Percentiles rank a stretch among this genome's conserved stretches.
These are phyloP conservation scores for Diaphora mendica DNA, from an alignment of 2,888 invertebrate genomes.

Conservation along the genomic window DNA sequence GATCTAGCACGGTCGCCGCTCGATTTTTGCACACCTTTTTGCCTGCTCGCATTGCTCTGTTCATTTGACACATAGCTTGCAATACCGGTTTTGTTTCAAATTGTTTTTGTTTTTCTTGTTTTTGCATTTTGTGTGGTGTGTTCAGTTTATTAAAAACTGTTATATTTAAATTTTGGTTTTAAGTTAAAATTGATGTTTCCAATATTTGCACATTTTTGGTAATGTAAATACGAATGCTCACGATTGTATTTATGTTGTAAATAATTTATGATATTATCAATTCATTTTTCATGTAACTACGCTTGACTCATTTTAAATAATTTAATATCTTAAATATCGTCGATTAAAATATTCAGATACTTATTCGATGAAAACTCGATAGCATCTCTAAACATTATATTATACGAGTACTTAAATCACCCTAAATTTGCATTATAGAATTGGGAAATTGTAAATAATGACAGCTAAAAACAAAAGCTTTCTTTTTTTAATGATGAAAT, in stretches of 20 bases:
- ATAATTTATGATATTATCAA: conserved; percentile 32
- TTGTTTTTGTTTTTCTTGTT: conserved; percentile 46
- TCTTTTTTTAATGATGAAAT: background rate
- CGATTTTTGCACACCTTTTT: conserved; percentile 81
- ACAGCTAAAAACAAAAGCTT: background rate
- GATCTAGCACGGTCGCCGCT: conserved; percentile 67
- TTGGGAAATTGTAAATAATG: too few relatives aligned
- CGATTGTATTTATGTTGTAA: conserved; percentile 16
- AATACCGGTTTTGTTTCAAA: conserved; percentile 59
- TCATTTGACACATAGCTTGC: conserved; percentile 74
- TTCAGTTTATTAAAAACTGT: conserved; percentile 49
- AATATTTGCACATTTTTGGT: conserved; percentile 31
- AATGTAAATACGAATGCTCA: conserved; percentile 26
- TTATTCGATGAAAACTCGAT: conserved; percentile 57
- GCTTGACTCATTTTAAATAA: conserved; percentile 51
- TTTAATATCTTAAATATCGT: conserved; percentile 56
- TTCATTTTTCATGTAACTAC: conserved; percentile 48
- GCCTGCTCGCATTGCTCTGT: conserved; percentile 74
- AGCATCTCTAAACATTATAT: too few relatives aligned
- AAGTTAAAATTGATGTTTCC: conserved; percentile 9
- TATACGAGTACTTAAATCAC: background rate
- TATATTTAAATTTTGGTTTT: conserved; percentile 39
- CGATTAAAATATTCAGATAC: conserved; percentile 54
- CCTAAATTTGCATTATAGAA: background rate
- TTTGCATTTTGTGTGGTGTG: conserved; percentile 65